Base-by-base conservation (phyloP, 1,140 invertebrate genomes). In the Zophobas atratus region DNA sequence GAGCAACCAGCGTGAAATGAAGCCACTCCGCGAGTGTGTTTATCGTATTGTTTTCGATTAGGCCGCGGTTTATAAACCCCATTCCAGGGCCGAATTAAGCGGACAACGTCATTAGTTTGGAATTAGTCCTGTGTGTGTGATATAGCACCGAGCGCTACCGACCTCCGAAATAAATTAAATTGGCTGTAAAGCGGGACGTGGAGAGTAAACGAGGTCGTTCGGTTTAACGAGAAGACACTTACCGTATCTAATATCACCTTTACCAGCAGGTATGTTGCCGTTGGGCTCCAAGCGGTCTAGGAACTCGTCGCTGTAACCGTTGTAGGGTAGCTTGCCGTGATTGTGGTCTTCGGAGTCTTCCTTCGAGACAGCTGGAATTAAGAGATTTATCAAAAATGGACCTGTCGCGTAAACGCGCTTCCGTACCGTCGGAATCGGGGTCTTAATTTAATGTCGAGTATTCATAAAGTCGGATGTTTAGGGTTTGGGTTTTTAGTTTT, bases 291-390 rank as follows among this genome's bases (percentile, higher is more conserved):
- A 90, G 84, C 94, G 90, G 87, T 97, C 95, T 86, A 97, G 91
- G 90, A 95, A 97, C 89, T 96, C 95, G 84, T 96, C 95, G 70
- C 94, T 96, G 90, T 95, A 96, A 74, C 95, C 95, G 89, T 96
- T 96, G 88, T 95, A 96, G 79, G 92, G 91, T 85, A 94, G 89
- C 88, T 94, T 93, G 81, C 90, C 89, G 86, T 90, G 88, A 76
- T 89, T 89, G 78, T 90, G 84, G 77, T 93, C 92, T 77, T 93
- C 92, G 82, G 90, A 89, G 86, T 94, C 93, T 86, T 94, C 92
- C 87, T 93, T 93, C 80, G 92, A 93, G 86, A 94, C 93, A 78
- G 92, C 93, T 94, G 85, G 6, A 89, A 89, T 82, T 86, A 84
- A 84, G 82, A 70, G 6, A 71, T 20, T 20, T 20, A 20, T 46